Conservation (phyloP, 2,797 vertebrate species). For the Onychomys leucogaster region DNA sequence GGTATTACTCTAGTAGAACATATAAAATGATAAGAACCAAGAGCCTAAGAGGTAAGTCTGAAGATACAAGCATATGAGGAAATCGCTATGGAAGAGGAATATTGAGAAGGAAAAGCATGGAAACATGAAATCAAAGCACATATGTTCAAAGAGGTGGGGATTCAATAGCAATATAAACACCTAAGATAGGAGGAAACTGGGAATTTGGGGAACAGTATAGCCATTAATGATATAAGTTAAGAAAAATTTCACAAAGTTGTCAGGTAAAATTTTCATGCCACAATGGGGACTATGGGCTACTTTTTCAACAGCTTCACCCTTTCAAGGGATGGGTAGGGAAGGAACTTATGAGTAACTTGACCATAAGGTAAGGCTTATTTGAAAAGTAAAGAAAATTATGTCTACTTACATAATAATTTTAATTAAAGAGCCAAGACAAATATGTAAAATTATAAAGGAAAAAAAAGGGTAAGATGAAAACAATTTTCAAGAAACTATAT, state of each 20-base stretch:
- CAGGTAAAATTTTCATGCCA: background rate
- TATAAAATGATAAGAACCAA: background rate
- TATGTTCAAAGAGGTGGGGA: background rate
- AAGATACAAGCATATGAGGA: background rate
- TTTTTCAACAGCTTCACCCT: background rate
- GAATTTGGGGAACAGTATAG: background rate
- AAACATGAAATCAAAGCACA: background rate
- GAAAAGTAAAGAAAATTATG: background rate
- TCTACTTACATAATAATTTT: background rate
- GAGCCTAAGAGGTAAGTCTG: background rate
- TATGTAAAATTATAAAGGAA: background rate
- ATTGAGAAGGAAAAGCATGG: background rate
- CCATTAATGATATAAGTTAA: background rate
- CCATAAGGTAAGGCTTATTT: background rate
- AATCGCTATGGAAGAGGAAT: background rate
- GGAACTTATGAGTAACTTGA: background rate
- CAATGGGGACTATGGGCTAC: background rate
- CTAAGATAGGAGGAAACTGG: background rate
- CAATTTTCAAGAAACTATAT: background rate
- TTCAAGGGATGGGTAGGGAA: background rate
- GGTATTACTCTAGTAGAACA: background rate
- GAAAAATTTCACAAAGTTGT: constrained; percentile 2
- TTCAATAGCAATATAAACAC: background rate
- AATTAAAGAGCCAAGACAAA: background rate
- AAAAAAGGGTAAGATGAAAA: rapidly evolving